Evolutionary conservation across 2,113 vertebrate genomes (phyloP).

Genomic region (Procavia capensis): DNA sequence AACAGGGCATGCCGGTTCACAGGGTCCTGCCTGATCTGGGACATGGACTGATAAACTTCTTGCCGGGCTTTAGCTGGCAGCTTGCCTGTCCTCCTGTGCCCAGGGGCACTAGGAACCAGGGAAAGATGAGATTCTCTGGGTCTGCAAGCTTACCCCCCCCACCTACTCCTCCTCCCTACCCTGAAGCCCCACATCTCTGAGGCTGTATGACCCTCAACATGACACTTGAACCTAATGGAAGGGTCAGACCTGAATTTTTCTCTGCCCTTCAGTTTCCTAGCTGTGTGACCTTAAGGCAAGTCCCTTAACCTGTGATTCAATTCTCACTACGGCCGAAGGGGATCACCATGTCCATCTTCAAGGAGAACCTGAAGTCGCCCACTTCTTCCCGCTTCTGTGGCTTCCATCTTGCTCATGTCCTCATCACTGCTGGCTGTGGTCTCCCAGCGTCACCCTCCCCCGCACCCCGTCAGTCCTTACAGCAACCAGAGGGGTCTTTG

Average conservation of each 20-base stretch:
- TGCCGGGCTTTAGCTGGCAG: background rate
- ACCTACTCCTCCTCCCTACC: background rate
- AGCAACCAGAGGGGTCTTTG: background rate
- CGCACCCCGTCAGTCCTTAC: background rate
- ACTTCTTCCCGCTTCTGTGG: background rate
- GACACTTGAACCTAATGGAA: background rate
- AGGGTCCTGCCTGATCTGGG: background rate
- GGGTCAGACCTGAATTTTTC: background rate
- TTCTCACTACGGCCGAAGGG: no score
- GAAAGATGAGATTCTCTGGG: background rate
- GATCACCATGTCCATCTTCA: background rate
- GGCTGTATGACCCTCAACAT: no score
- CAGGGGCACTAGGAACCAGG: background rate
- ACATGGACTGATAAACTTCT: background rate
- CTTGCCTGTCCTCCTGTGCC: background rate
- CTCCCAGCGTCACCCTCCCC: background rate
- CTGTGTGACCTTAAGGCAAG: conserved; percentile 36
- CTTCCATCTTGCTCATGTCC: background rate
- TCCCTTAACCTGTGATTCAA: background rate
- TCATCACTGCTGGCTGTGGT: background rate
- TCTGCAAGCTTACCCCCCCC: background rate
- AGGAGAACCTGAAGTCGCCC: background rate
- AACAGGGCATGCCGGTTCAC: background rate
- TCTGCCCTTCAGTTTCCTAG: background rate
- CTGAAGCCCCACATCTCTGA: background rate